A percentile compares a stretch with the other conserved stretches of the same genome.
phyloP scores from a whole-genome alignment of 2,888 invertebrate genomes.

The Beris chalybata region DNA sequence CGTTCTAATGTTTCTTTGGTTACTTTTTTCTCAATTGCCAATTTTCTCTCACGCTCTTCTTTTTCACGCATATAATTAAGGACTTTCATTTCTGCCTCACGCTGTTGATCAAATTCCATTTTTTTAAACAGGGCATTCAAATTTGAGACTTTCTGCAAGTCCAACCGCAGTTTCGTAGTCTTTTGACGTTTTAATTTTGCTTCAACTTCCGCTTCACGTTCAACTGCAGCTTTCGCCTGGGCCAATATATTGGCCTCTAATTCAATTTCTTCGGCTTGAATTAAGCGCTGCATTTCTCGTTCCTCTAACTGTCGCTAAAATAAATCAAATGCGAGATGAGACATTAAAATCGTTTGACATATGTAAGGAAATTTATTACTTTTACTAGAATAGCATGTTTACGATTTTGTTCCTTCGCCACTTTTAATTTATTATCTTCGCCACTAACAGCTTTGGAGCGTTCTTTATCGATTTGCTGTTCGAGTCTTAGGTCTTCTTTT shows the following conservation, averaged over 20 bases:
- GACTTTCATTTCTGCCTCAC: conserved; percentile 52
- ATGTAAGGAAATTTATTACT: conserved; percentile 15
- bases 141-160: conserved; percentile 50
- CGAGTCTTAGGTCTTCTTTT: conserved; percentile 52
- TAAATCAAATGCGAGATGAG: conserved; percentile 12
- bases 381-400: conserved; percentile 52
- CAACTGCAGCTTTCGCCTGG: conserved; percentile 47
- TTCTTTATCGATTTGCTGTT: conserved; percentile 50
- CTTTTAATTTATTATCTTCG: conserved; percentile 49
- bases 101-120: conserved; percentile 53
- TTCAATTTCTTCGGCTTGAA: conserved; percentile 54
- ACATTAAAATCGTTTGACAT: background rate
- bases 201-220: conserved; percentile 50
- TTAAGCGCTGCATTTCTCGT: conserved; percentile 49
- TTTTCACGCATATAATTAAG: conserved; percentile 53
- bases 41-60: conserved; percentile 49
- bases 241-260: conserved; percentile 51
- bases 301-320: conserved; percentile 48
- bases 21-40: conserved; percentile 48
- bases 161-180: conserved; percentile 50
- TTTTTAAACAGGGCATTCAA: conserved; percentile 52
- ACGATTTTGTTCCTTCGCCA: conserved; percentile 45
- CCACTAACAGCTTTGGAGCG: conserved; percentile 47
- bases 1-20: conserved; percentile 52
- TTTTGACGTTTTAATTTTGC: conserved; percentile 46